These are phyloP conservation scores for Arctocebus calabarensis DNA, from an alignment of 2,797 vertebrate species.

Conservation along the genomic window DNA sequence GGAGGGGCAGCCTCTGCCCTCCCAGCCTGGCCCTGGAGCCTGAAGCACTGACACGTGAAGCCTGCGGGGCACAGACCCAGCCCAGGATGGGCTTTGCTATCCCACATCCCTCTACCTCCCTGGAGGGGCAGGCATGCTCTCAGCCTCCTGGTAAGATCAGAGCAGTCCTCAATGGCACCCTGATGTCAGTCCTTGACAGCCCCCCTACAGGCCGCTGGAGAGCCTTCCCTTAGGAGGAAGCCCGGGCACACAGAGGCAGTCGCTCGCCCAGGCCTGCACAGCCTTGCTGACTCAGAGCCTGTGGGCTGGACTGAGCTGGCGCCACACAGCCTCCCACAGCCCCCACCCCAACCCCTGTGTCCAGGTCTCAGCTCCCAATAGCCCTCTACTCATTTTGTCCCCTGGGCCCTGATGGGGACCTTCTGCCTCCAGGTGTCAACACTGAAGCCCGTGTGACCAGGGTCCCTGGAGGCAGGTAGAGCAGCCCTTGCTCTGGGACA, in stretches of 20 bases:
- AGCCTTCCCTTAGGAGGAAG: neutral
- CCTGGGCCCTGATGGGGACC: fast-evolving
- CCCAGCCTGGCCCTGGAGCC: neutral
- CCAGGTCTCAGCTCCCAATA: neutral
- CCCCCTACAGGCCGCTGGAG: too few relatives aligned
- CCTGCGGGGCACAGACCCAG: fast-evolving
- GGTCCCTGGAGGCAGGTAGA: neutral
- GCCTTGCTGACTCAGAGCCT: neutral
- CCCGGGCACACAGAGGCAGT: fast-evolving
- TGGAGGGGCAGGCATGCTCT: neutral
- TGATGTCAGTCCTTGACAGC: neutral
- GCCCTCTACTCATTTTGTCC: fast-evolving
- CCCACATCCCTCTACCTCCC: fast-evolving
- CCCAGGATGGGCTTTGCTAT: neutral
- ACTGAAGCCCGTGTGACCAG: fast-evolving
- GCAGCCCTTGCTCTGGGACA: fast-evolving
- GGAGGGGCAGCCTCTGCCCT: neutral
- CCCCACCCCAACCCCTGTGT: too few relatives aligned
- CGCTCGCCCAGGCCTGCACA: neutral
- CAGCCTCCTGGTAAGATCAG: neutral
- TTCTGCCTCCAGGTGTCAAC: neutral
- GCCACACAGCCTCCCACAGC: fast-evolving
- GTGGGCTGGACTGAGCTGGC: fast-evolving
- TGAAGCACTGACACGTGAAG: fast-evolving
- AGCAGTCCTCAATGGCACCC: slow-evolving; percentile 53